phyloP scores from a whole-genome alignment of 1,140 invertebrate genomes.

The Eueides isabella region DNA sequence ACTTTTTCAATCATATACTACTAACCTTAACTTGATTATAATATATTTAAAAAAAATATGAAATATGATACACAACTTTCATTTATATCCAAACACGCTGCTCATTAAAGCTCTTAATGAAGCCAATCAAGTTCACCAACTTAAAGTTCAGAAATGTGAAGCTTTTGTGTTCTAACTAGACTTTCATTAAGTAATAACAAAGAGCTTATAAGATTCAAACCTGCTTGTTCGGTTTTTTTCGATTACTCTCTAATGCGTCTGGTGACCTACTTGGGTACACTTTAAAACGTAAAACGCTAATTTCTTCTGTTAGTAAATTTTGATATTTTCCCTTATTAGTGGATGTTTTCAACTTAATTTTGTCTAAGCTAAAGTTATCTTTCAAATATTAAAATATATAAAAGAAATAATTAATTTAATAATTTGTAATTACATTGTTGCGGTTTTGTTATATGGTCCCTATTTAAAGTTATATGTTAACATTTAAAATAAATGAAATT shows the following conservation, averaged over 20 bases:
- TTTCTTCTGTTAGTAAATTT: neutral
- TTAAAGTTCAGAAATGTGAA: constrained; percentile 3
- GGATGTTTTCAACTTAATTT: no score
- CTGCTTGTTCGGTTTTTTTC: constrained; percentile 7
- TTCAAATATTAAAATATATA: no score
- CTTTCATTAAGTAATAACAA: constrained; percentile 6
- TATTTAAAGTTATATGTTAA: no score
- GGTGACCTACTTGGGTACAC: constrained; percentile 58
- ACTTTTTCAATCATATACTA: neutral
- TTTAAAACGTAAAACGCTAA: neutral
- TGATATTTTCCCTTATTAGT: neutral
- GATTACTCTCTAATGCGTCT: constrained; percentile 56
- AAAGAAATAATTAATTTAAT: no score
- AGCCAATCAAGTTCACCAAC: neutral
- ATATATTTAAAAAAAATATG: neutral
- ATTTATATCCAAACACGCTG: neutral
- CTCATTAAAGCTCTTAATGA: neutral
- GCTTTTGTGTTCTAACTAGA: neutral
- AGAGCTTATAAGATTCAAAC: constrained; percentile 10
- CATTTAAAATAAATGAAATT: no score
- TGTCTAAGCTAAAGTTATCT: neutral
- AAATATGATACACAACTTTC: neutral
- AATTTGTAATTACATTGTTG: no score
- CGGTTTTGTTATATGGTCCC: no score
- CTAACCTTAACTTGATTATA: neutral